Base-by-base conservation (phyloP, 2,113 vertebrate species). In the Tychaedon coryphoeus region DNA sequence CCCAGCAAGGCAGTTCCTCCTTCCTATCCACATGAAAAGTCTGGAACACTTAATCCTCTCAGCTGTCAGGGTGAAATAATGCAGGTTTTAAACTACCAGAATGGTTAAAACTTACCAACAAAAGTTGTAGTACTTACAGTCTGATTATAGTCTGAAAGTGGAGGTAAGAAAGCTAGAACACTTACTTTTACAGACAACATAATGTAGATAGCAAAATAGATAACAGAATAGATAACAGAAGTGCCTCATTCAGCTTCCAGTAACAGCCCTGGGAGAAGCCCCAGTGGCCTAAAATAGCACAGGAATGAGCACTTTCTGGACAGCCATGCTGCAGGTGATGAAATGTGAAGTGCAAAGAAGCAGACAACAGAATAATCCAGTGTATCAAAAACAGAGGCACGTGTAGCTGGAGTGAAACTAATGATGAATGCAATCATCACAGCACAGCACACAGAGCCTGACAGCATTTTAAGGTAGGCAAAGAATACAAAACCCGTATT, bases 1-100 rank as follows among this genome's bases (percentile, higher is more conserved):
- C 13, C 45, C 31, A n/a, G 58, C 36, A 42, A 69, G 19, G 45
- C 62, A 65, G 8, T 36, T 60, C 34, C 45, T 80, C 53, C 45
- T 73, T 86, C 62, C 58, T 25, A 69, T 0, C 0, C n/a, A 61
- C 20, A 3, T 17, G 34, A n/a, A 29, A 61, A 38, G 1, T 48
- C 2, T 60, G 50, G 31, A 84, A 34, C 13, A 2, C n/a, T 61
- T 56, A 62, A 57, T 36, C 9, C 10, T 66, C 51, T 45, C 19
- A 6, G 19, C 15, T 75, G 14, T 48, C 14, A 40, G n/a, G 3
- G 16, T 51, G 47, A 69, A 79, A 47, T 43, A 47, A 9, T 58
- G 11, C 11, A 65, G 6, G 4, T 84, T 87, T 80, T 51, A 51
- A 69, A 60, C 20, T 33, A 86, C 9, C 12, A 22, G 45, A 75